Conservation (phyloP, 2,797 vertebrate species). For the Capromys pilorides region DNA sequence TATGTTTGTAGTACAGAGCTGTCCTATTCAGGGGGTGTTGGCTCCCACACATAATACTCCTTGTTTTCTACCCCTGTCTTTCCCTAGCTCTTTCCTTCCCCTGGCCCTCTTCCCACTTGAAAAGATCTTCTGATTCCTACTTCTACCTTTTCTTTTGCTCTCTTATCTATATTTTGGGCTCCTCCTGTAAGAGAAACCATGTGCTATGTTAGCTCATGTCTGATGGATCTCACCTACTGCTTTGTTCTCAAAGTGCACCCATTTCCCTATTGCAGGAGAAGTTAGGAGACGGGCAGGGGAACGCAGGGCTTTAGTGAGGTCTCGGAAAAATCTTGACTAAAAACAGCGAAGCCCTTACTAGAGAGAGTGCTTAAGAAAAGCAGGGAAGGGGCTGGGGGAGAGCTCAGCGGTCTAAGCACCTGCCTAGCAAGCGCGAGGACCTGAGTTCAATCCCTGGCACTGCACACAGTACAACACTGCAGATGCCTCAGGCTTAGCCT, state of each 20-base stretch:
- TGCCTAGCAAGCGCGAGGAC: too few species aligned
- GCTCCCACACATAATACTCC: background rate
- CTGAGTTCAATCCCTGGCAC: too few species aligned
- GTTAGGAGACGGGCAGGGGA: background rate
- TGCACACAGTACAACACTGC: background rate
- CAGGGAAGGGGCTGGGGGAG: background rate
- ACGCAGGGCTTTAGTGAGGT: background rate
- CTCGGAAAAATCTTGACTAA: background rate
- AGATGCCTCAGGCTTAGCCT: background rate
- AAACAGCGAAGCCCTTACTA: background rate
- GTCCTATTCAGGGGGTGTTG: background rate
- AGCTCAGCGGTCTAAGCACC: too few species aligned
- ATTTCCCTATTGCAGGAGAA: too few species aligned
- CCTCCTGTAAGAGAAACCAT: background rate
- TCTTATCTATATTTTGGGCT: background rate
- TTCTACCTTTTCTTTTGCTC: background rate
- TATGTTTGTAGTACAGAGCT: background rate
- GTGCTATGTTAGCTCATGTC: background rate
- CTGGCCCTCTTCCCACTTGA: background rate
- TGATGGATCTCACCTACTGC: background rate
- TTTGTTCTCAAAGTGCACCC: background rate
- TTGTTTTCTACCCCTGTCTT: background rate
- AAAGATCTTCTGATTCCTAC: background rate
- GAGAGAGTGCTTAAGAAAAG: background rate
- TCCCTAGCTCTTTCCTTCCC: background rate